These are phyloP conservation scores for Hylia prasina DNA, from an alignment of 2,113 vertebrate genomes.

Conservation along the genomic window DNA sequence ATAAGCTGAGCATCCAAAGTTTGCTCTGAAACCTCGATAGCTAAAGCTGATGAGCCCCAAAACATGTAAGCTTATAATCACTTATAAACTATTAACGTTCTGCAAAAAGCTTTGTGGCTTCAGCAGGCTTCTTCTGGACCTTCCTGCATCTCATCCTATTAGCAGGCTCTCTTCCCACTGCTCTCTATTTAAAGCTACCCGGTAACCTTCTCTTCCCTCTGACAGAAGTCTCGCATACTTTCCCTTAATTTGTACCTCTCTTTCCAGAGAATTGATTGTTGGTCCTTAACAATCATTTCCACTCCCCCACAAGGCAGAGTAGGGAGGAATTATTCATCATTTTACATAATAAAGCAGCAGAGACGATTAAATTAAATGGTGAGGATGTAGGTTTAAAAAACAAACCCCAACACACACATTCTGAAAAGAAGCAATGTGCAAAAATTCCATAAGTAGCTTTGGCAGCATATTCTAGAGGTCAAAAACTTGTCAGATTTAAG, in stretches of 20 bases:
- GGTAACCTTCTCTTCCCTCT: not conserved
- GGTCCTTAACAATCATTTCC: not conserved
- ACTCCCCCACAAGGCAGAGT: not conserved
- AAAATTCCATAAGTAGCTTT: not conserved
- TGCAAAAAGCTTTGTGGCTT: slow-evolving; percentile 3
- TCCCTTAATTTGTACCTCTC: not conserved
- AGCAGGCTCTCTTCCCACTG: not conserved
- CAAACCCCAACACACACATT: not conserved
- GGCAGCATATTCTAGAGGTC: not conserved
- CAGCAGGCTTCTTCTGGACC: not conserved
- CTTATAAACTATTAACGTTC: not conserved
- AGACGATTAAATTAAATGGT: not conserved
- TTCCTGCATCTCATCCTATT: not conserved
- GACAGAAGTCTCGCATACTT: not conserved
- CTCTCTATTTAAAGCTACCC: slow-evolving; percentile 3
- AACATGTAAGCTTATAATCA: not conserved
- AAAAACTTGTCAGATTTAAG: not conserved
- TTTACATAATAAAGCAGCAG: slow-evolving; percentile 4
- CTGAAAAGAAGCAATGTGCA: not conserved
- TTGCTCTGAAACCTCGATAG: not conserved
- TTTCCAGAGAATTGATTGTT: fast-evolving
- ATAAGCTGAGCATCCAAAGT: not conserved
- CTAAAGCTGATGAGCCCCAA: not conserved
- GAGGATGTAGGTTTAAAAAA: not conserved
- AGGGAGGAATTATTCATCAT: not conserved